A percentile compares a stretch with the other conserved stretches of the same genome.
phyloP scores from a whole-genome alignment of 2,888 invertebrate genomes.

The Diarsia mendica region DNA sequence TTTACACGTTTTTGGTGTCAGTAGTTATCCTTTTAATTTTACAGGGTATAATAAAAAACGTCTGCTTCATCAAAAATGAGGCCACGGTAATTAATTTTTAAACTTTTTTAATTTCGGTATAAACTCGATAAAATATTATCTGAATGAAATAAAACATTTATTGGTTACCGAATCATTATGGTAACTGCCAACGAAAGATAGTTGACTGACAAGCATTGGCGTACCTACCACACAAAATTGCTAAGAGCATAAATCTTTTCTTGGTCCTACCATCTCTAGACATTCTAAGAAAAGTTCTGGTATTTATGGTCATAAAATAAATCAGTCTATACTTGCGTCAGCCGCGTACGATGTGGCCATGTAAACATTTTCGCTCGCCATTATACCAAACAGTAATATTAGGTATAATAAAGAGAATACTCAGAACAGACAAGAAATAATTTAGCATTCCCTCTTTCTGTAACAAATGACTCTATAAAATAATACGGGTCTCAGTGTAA shows the following conservation, averaged over 20 bases:
- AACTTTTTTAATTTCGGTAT: slow-evolving; percentile 20
- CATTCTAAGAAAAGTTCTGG: not conserved
- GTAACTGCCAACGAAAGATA: not conserved
- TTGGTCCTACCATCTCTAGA: not conserved
- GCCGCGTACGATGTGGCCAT: slow-evolving; percentile 8
- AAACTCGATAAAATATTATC: slow-evolving; percentile 15
- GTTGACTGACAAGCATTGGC: slow-evolving; percentile 1
- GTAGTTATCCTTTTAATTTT: not conserved
- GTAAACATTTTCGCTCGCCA: slow-evolving; percentile 45
- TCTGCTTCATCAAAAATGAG: not conserved
- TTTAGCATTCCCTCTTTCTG: slow-evolving; percentile 58
- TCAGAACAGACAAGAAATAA: slow-evolving; percentile 53
- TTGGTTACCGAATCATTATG: not conserved
- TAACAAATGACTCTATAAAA: slow-evolving; percentile 69
- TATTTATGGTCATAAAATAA: slow-evolving; percentile 43
- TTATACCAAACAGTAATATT: slow-evolving; percentile 38
- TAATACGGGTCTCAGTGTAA: slow-evolving; percentile 61
- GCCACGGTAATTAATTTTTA: slow-evolving; percentile 1
- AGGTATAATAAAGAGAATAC: slow-evolving; percentile 41
- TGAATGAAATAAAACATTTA: not conserved
- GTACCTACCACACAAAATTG: not conserved
- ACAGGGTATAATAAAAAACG: not conserved
- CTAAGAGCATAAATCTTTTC: not conserved
- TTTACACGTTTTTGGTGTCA: not conserved
- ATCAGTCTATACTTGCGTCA: slow-evolving; percentile 38